These are phyloP conservation scores for Channallabes apus DNA, from an alignment of 2,797 vertebrate species.

Conservation along the genomic window DNA sequence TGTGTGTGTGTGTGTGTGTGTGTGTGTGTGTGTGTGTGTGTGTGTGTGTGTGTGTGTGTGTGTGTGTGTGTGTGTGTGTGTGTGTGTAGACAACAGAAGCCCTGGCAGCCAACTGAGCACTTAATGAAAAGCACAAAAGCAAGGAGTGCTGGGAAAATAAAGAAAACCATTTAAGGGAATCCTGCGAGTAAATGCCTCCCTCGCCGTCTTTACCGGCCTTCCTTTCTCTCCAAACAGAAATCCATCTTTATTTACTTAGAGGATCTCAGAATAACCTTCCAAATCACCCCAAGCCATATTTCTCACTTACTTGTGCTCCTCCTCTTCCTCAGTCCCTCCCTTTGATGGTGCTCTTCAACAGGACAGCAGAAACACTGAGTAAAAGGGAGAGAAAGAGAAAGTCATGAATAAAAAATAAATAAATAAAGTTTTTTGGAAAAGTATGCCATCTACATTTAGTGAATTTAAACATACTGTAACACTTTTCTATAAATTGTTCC, in stretches of 20 bases:
- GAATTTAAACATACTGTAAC: too few species aligned
- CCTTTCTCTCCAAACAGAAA: background rate
- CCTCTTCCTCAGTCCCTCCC: constrained; percentile 36
- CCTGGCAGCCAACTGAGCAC: constrained; percentile 15
- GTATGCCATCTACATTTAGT: too few species aligned
- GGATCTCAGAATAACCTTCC: background rate
- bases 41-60: background rate
- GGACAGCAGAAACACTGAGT: constrained; percentile 37
- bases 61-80: background rate
- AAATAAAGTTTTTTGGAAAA: background rate
- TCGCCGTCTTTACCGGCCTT: background rate
- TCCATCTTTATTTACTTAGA: constrained; percentile 3
- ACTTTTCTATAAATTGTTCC: too few species aligned
- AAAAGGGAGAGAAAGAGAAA: background rate
- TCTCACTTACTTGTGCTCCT: constrained; percentile 48
- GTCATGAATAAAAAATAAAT: background rate
- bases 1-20: constrained; percentile 11
- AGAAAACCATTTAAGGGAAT: constrained; percentile 9
- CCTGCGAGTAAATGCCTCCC: constrained; percentile 20
- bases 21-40: too few species aligned
- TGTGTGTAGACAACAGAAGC: constrained; percentile 22
- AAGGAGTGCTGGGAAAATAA: constrained; percentile 22
- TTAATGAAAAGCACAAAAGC: constrained; percentile 24
- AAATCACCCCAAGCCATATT: background rate
- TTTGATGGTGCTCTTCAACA: constrained; percentile 24